Evolutionary conservation across 2,797 vertebrate species (phyloP), one percentile per base, ranked within the genome.

Genomic region (Sphenodon punctatus): DNA sequence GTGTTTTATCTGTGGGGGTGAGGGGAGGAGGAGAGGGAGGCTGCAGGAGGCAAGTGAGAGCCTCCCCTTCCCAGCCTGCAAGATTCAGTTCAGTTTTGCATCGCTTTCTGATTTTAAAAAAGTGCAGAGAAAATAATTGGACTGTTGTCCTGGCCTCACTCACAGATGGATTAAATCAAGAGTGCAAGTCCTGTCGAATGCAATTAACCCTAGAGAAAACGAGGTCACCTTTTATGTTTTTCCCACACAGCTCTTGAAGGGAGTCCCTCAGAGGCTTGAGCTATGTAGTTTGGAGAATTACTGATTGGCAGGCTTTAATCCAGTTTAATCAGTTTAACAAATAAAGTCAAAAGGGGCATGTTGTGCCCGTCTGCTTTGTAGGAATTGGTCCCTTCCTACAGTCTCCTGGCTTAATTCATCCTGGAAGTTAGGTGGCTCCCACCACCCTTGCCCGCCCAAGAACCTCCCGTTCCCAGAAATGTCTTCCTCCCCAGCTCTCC

Each of bases 171-270:
- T 84, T 27, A 68, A 78, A 59, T 61, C 22, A 55, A 55, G 42
- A 0, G 0, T 56, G 46, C 72, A 45, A 76, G 51, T 51, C 53
- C 10, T 53, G 30, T 65, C 75, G 66, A 27, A 39, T 87, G 45
- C 15, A 59, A 12, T 85, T 85, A 80, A 59, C 48, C 41, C 64
- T 45, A 55, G 22, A 25, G 65, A 73, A 74, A 61, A 82, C 45
- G 56, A 46, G 0, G 0, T 67, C 1, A 0, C 34, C 41, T 61
- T 53, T 67, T 78, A 63, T 42, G 48, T 77, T 60, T 42, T 70
- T 82, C 11, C 42, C 69, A 15, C 34, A 20, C 0, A 0, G 39
- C 27, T 30, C 41, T 65, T 55, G 49, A 73, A 36, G 45, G 48
- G 7, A 49, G 25, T 15, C 25, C 25, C 49, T n/a, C 25, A n/a